A percentile compares a stretch with the other conserved stretches of the same genome.
phyloP scores from a whole-genome alignment of 2,113 vertebrate species.

The Macroglossus sobrinus region DNA sequence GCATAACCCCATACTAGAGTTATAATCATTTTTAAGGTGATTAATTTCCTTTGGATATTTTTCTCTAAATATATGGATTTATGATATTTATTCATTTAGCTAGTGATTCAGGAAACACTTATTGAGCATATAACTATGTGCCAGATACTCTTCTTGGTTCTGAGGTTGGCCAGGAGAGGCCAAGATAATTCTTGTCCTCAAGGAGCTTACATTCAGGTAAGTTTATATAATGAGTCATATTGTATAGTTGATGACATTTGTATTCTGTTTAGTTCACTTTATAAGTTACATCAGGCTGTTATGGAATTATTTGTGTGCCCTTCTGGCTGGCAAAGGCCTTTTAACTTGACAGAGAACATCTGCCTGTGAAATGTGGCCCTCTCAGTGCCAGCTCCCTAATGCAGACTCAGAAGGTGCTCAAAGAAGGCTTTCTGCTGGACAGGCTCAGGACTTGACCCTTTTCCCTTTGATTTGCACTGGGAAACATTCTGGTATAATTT shows the following conservation, averaged over 20 bases:
- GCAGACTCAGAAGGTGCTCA: background rate
- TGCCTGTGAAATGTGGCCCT: background rate
- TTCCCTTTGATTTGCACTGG: background rate
- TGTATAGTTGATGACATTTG: background rate
- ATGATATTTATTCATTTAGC: background rate
- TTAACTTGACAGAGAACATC: conserved; percentile 29
- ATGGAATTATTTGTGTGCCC: background rate
- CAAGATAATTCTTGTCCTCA: background rate
- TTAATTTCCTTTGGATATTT: conserved; percentile 24
- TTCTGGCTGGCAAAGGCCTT: background rate
- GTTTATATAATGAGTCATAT: background rate
- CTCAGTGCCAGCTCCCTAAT: background rate
- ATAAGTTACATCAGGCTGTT: background rate
- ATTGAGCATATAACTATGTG: background rate
- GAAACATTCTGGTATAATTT: background rate
- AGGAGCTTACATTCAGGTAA: background rate
- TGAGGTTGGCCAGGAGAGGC: background rate
- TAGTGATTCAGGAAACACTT: background rate
- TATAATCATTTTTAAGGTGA: background rate
- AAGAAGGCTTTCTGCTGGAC: background rate
- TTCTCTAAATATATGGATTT: background rate
- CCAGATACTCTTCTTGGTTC: background rate
- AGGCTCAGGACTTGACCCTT: background rate
- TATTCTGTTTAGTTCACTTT: background rate
- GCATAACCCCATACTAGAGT: background rate